Evolutionary conservation across 2,888 invertebrate species (phyloP).

Genomic region (Acanthococcus lagerstroemiae): DNA sequence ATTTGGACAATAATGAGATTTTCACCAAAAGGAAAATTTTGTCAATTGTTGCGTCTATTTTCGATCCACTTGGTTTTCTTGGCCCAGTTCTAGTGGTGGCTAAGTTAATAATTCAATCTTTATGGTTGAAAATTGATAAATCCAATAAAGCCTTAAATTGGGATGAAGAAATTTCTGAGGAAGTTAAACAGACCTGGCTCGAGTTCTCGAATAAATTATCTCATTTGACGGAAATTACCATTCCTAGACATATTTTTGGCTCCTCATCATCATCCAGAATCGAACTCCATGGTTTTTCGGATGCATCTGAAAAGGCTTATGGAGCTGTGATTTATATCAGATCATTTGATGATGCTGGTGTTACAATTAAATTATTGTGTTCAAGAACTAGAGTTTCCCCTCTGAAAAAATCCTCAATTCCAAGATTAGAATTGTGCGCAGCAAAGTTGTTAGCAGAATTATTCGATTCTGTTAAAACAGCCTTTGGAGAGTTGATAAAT

Average conservation of each 20-base stretch:
- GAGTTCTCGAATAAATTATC: neutral
- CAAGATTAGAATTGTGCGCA: constrained; percentile 32
- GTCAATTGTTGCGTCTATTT: constrained; percentile 33
- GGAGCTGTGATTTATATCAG: constrained; percentile 31
- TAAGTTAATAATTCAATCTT: neutral
- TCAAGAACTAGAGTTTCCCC: constrained; percentile 32
- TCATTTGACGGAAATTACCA: neutral
- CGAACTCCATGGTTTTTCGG: constrained; percentile 33
- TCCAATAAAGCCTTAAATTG: neutral
- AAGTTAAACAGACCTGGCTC: neutral
- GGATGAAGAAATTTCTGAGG: neutral
- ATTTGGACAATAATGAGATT: neutral
- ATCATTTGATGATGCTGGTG: constrained; percentile 26
- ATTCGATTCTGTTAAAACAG: neutral
- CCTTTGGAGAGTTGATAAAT: neutral
- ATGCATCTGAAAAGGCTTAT: constrained; percentile 32
- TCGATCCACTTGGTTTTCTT: constrained; percentile 33
- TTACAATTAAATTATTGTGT: constrained; percentile 52
- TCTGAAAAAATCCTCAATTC: constrained; percentile 25
- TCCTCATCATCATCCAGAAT: neutral
- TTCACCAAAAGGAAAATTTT: constrained; percentile 35
- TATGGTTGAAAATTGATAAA: neutral
- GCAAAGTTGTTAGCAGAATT: constrained; percentile 29
- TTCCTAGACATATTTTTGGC: neutral
- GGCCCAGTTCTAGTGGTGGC: constrained; percentile 17